Conservation (phyloP, 2,888 invertebrate genomes). For the Eurytoma californica region DNA sequence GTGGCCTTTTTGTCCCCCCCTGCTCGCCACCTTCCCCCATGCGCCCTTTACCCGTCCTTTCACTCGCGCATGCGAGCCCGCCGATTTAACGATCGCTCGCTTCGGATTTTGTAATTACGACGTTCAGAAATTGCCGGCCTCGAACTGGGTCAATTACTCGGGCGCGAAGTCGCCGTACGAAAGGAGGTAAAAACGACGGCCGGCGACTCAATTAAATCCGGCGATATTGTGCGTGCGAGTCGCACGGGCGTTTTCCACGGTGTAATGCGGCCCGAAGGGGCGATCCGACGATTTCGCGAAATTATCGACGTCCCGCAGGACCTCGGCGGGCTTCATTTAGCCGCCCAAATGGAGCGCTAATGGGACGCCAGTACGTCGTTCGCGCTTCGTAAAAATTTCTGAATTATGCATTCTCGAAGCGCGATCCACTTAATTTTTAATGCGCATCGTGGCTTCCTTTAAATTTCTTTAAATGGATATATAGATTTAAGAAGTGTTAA, state of each 20-base stretch:
- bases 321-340: constrained; percentile 33
- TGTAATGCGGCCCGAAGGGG: no score
- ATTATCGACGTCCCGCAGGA: constrained; percentile 19
- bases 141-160: constrained; percentile 65
- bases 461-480: no score
- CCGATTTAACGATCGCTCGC: constrained; percentile 38
- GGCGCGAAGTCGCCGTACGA: constrained; percentile 58
- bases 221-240: constrained; percentile 2
- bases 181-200: constrained; percentile 31
- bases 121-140: constrained; percentile 61
- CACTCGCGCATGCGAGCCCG: constrained; percentile 42
- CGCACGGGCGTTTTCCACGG: no score
- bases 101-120: constrained; percentile 58
- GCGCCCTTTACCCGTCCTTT: constrained; percentile 48
- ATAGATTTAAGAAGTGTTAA: neutral
- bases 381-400: constrained; percentile 12
- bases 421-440: neutral
- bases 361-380: constrained; percentile 24
- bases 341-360: constrained; percentile 40
- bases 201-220: constrained; percentile 53
- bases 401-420: constrained; percentile 10
- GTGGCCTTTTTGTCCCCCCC: neutral
- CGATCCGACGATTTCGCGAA: constrained; percentile 31
- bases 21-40: constrained; percentile 7
- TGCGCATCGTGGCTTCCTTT: no score